These are phyloP conservation scores for Protosalanx chinensis DNA, from an alignment of 2,797 vertebrate species.

Conservation along the genomic window DNA sequence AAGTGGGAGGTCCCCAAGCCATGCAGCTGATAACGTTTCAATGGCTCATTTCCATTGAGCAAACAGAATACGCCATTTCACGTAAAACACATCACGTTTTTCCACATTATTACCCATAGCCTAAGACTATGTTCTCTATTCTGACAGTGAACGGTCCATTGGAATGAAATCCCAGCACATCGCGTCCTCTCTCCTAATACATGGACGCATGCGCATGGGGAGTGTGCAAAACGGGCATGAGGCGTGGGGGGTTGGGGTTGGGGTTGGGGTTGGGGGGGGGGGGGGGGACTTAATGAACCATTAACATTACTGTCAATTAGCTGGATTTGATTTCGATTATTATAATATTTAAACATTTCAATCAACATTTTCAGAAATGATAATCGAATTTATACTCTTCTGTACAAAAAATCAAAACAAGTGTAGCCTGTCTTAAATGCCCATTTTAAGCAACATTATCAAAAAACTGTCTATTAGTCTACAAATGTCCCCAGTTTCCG, in stretches of 20 bases:
- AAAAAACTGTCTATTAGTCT: neutral
- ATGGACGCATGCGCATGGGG: conserved; percentile 13
- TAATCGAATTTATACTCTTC: too few relatives aligned
- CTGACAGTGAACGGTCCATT: conserved; percentile 16
- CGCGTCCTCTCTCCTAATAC: conserved; percentile 19
- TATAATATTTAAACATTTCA: too few relatives aligned
- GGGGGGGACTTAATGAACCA: too few relatives aligned
- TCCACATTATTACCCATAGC: neutral
- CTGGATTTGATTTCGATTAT: too few relatives aligned
- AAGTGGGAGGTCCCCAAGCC: conserved; percentile 15
- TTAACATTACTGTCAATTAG: too few relatives aligned
- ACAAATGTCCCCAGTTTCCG: neutral
- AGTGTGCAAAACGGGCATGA: neutral
- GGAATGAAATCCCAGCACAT: conserved; percentile 18
- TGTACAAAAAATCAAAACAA: too few relatives aligned
- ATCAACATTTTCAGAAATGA: too few relatives aligned
- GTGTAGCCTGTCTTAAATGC: neutral
- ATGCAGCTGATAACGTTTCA: conserved; percentile 7
- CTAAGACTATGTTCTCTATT: neutral
- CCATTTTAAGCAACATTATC: neutral
- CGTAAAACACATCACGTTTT: neutral
- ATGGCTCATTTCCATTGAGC: conserved; percentile 9
- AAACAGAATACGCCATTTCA: neutral
- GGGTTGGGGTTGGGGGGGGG: too few relatives aligned
- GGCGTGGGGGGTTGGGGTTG: too few relatives aligned